phyloP scores from a whole-genome alignment of 2,113 vertebrate species.

The Mastomys coucha region DNA sequence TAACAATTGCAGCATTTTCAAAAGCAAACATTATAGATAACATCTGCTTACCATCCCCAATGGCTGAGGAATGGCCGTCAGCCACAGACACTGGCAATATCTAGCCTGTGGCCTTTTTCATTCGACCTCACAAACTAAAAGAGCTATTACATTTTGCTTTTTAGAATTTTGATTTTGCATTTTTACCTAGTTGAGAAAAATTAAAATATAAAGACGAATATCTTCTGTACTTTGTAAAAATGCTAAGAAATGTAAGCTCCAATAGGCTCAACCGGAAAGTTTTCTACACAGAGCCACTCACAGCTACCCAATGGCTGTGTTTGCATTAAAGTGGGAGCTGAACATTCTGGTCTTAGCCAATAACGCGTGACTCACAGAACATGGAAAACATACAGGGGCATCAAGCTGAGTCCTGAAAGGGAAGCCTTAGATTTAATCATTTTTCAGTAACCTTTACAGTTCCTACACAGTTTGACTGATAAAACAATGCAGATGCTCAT shows the following conservation, averaged over 20 bases:
- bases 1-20: background rate
- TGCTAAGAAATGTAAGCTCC: constrained; percentile 15
- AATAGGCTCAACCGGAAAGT: background rate
- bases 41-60: background rate
- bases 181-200: background rate
- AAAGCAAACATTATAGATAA: background rate
- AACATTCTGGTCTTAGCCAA: background rate
- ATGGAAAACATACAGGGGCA: background rate
- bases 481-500: background rate
- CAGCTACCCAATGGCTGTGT: background rate
- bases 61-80: background rate
- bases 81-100: background rate
- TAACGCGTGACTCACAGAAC: background rate
- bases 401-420: background rate
- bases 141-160: background rate
- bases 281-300: background rate
- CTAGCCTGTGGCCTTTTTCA: background rate
- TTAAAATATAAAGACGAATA: background rate
- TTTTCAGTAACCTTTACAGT: background rate
- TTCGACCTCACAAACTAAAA: background rate
- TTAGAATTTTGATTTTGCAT: background rate
- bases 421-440: constrained; percentile 6
- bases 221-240: background rate
- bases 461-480: background rate
- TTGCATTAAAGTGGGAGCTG: background rate